Conservation (phyloP, 2,888 invertebrate species). For the Tetheella fluctuosa region DNA sequence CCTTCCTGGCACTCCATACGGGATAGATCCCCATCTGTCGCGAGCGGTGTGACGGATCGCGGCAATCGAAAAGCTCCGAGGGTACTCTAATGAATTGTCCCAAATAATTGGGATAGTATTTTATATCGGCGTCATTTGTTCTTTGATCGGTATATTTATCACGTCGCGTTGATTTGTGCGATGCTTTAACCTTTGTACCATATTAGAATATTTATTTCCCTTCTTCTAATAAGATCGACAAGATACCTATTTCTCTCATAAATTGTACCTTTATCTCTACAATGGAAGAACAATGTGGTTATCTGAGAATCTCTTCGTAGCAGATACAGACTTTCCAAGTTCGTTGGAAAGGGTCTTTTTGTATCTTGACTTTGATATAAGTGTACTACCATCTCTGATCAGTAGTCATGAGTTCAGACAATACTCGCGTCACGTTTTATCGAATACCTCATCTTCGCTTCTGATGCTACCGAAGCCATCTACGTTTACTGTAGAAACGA, state of each 20-base stretch:
- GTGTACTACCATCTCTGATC: constrained; percentile 41
- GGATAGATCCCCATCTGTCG: constrained; percentile 78
- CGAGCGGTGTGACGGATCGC: constrained; percentile 74
- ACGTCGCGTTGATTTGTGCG: constrained; percentile 76
- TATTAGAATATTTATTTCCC: constrained; percentile 59
- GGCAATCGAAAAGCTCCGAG: constrained; percentile 75
- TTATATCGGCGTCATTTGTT: constrained; percentile 81
- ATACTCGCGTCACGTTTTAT: constrained; percentile 57
- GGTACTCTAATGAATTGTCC: constrained; percentile 82
- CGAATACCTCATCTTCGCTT: constrained; percentile 62
- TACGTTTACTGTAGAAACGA: constrained; percentile 38
- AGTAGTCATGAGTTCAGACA: constrained; percentile 55
- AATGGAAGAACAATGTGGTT: constrained; percentile 32
- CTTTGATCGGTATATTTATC: constrained; percentile 79
- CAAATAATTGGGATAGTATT: constrained; percentile 83
- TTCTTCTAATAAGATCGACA: constrained; percentile 41
- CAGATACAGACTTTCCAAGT: constrained; percentile 37
- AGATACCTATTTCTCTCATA: constrained; percentile 10
- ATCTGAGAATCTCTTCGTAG: constrained; percentile 42
- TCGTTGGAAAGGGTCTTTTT: constrained; percentile 40
- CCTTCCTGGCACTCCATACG: constrained; percentile 79
- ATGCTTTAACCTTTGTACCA: constrained; percentile 67
- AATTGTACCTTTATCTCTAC: constrained; percentile 28
- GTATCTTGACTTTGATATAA: constrained; percentile 40
- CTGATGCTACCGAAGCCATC: constrained; percentile 40